A percentile compares a stretch with the other conserved stretches of the same genome.
phyloP scores from a whole-genome alignment of 2,888 invertebrate genomes.

The Cantharis lateralis region DNA sequence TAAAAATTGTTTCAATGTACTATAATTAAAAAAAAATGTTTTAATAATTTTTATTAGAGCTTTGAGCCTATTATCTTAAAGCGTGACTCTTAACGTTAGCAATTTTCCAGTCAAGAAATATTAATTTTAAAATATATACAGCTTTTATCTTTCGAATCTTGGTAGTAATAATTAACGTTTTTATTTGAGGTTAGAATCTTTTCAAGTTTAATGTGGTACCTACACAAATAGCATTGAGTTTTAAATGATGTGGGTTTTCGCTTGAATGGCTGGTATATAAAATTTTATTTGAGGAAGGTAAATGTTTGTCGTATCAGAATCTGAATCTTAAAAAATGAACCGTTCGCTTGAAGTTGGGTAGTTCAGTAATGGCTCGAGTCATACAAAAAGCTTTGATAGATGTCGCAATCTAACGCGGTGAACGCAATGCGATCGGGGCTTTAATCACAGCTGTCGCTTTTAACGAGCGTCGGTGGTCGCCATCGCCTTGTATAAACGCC shows the following conservation, averaged over 20 bases:
- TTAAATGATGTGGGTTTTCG: neutral
- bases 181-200: neutral
- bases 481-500: slow-evolving; percentile 22
- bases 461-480: slow-evolving; percentile 25
- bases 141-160: neutral
- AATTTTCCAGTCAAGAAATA: neutral
- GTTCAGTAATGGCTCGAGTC: slow-evolving; percentile 14
- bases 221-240: neutral
- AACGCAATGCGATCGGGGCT: slow-evolving; percentile 22
- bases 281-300: slow-evolving; percentile 20
- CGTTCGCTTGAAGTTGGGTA: slow-evolving; percentile 19
- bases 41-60: neutral
- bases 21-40: neutral
- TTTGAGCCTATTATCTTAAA: neutral
- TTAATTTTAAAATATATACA: neutral
- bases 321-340: slow-evolving; percentile 22
- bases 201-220: neutral
- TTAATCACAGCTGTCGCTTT: slow-evolving; percentile 24
- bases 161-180: neutral
- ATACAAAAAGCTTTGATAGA: slow-evolving; percentile 29
- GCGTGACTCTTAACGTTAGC: neutral
- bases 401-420: slow-evolving; percentile 25
- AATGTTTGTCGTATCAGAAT: slow-evolving; percentile 29
- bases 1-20: neutral
- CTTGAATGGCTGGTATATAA: neutral